A percentile compares a stretch with the other conserved stretches of the same genome.
These are phyloP conservation scores for Drosophila hydei DNA, from an alignment of 1,140 invertebrate genomes.

Conservation along the genomic window DNA sequence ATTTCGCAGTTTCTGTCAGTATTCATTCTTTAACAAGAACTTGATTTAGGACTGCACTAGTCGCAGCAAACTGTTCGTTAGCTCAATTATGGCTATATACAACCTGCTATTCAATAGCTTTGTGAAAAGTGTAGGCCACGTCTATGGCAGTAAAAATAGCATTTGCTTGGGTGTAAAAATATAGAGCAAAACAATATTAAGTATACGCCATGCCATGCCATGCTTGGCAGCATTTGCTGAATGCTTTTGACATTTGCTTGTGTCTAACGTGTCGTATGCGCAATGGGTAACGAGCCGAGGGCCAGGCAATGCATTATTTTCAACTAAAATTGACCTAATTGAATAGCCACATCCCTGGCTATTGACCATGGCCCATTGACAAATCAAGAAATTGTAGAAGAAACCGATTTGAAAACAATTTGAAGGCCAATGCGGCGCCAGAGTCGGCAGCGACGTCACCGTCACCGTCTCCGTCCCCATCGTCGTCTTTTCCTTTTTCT, in stretches of 20 bases:
- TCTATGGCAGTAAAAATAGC: not conserved
- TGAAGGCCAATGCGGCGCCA: slow-evolving; percentile 46
- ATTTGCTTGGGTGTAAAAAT: not conserved
- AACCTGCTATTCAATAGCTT: not conserved
- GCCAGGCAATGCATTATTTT: slow-evolving; percentile 31
- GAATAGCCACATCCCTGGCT: slow-evolving; percentile 11
- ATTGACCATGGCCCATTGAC: slow-evolving; percentile 1
- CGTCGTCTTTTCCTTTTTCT: slow-evolving; percentile 2
- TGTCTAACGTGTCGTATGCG: slow-evolving; percentile 30
- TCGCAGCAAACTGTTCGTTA: too few species aligned
- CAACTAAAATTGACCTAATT: slow-evolving; percentile 60
- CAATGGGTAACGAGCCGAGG: slow-evolving; percentile 19
- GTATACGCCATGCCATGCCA: slow-evolving; percentile 8
- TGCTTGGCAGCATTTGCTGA: slow-evolving; percentile 1
- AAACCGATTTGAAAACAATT: slow-evolving; percentile 52
- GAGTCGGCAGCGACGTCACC: slow-evolving; percentile 8
- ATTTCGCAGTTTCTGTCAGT: too few species aligned
- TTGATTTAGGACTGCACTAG: too few species aligned
- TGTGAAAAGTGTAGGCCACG: not conserved
- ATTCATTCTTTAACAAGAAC: too few species aligned
- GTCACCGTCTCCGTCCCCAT: too few species aligned
- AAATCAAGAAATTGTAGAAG: slow-evolving; percentile 41
- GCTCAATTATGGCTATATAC: too few species aligned
- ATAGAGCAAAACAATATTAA: not conserved
- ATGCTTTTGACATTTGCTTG: slow-evolving; percentile 14